Base-by-base conservation (phyloP, 2,888 invertebrate genomes). In the Pollenia griseotomentosa region DNA sequence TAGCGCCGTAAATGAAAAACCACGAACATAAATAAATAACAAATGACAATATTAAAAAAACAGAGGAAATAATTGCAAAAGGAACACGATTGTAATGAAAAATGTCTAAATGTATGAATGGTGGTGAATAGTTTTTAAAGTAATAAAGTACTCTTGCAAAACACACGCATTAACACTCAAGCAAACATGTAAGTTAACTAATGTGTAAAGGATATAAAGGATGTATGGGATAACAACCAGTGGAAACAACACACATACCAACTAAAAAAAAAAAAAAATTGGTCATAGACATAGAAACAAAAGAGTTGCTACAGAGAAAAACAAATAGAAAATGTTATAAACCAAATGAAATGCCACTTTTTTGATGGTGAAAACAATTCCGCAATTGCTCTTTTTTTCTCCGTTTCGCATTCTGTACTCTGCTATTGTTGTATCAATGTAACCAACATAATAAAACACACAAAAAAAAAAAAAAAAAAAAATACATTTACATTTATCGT, bases 361-460 rank as follows among this genome's bases (percentile, higher is more conserved):
- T 74, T 61, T 61, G 44, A 19, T 68, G 70, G 40, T 65, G 73
- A 65, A 74, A 53, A 82, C 82, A 75, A 82, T 75, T 75, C 44
- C 53, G 16, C 51, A 61, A 59, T 82, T 68, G 74, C 44, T 66
- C 19, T 46, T 75, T 59, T 23, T 59, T 82, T 68, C 68, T 2
- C 8, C 14, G 19, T 55, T 68, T 53, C 23, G 16, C 51, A 44
- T 44, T 59, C 10, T 48, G 44, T 55, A 16, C 42, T 63, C 70
- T 77, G 57, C 55, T 79, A 66, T 68, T 61, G 73, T 84, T 68
- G 68, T 78, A 73, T 80, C 84, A 74, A 61, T 80, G 68, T 80
- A 85, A 85, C 79, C 68, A 79, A 68, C 73, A 84, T 79, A 84
- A 74, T 84, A 84, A 79, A 79, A 55, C 73, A 80, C n/a, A 79